Evolutionary conservation across 2,113 vertebrate species (phyloP), one percentile per base, ranked within the genome.

Genomic region (Triplophysa tibetana): DNA sequence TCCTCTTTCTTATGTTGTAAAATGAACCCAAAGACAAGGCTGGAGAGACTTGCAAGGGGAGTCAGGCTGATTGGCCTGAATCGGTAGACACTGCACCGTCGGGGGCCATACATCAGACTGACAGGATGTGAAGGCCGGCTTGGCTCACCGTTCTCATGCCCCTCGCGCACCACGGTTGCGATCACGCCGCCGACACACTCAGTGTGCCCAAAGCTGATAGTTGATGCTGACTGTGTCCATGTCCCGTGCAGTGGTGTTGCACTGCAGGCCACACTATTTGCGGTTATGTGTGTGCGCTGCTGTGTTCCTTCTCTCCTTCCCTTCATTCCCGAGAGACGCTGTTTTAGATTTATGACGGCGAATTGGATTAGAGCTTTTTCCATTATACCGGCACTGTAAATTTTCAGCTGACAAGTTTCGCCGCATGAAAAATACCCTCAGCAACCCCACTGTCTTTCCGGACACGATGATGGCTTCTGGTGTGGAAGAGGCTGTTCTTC

Each of bases 371-470:
- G 72, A 83, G 78, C 82, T 64, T 60, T 85, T 85, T 87, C 86
- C 85, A 87, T 89, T 87, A 86, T 80, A 80, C 70, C n/a, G 7
- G 16, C 63, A 85, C 70, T 84, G 81, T 90, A 86, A 87, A 88
- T 89, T 83, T 86, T 76, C 79, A 56, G 73, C 76, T 80, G 86
- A 88, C 83, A 81, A 81, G 63, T 79, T 85, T 78, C 63, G 72
- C 52, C 38, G 83, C 70, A 65, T 87, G 81, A 83, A 83, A 81
- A 83, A 89, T 86, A 70, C 87, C 81, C 83, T 81, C 72, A 81
- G 82, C 69, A 43, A 68, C 52, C 78, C 66, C 66, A 72, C 78
- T 74, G 70, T 69, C 82, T 83, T 78, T 84, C 70, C 48, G 72
- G 77, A 84, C 80, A 54, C 50, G 24, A 66, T 61, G 21, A 64